Percentiles rank a stretch among this genome's conserved stretches.
Evolutionary conservation across 2,797 vertebrate species (phyloP).

Genomic region (Sebastes umbrosus): DNA sequence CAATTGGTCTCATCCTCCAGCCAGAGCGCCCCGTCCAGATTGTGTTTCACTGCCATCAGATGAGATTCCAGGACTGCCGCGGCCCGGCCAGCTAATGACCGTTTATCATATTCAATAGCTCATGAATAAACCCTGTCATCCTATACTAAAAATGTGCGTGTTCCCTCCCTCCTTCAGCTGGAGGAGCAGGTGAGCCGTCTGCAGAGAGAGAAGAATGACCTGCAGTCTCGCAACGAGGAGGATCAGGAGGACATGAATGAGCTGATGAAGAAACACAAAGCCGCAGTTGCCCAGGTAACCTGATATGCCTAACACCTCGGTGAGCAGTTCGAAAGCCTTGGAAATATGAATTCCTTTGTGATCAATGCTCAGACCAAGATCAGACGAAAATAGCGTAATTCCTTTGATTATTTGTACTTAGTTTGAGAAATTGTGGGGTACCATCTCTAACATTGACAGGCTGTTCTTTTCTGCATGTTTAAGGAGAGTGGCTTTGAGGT

Average conservation of each 20-base stretch:
- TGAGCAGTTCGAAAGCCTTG: neutral
- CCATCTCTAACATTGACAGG: neutral
- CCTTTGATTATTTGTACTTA: neutral
- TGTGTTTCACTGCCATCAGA: constrained; percentile 70
- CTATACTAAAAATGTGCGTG: constrained; percentile 30
- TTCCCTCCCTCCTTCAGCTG: constrained; percentile 81
- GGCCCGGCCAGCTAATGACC: constrained; percentile 67
- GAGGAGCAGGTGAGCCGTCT: constrained; percentile 96
- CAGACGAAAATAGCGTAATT: neutral
- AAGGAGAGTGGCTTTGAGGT: constrained; percentile 30
- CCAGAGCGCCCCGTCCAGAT: constrained; percentile 65
- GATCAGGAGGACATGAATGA: constrained; percentile 99
- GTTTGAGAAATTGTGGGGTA: neutral
- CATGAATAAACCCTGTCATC: constrained; percentile 72
- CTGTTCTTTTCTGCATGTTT: constrained; percentile 20
- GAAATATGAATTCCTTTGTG: neutral
- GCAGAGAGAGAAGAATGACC: constrained; percentile 96
- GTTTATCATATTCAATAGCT: constrained; percentile 77
- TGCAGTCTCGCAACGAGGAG: constrained; percentile 96
- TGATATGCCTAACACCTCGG: neutral
- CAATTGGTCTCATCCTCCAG: constrained; percentile 75
- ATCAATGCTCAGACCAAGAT: neutral
- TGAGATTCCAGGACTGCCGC: constrained; percentile 65
- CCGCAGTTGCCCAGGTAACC: constrained; percentile 92
- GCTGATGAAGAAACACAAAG: constrained; percentile 99